Evolutionary conservation across 2,888 invertebrate genomes (phyloP), one percentile per base, ranked within the genome.

Genomic region (Argyresthia goedartella): DNA sequence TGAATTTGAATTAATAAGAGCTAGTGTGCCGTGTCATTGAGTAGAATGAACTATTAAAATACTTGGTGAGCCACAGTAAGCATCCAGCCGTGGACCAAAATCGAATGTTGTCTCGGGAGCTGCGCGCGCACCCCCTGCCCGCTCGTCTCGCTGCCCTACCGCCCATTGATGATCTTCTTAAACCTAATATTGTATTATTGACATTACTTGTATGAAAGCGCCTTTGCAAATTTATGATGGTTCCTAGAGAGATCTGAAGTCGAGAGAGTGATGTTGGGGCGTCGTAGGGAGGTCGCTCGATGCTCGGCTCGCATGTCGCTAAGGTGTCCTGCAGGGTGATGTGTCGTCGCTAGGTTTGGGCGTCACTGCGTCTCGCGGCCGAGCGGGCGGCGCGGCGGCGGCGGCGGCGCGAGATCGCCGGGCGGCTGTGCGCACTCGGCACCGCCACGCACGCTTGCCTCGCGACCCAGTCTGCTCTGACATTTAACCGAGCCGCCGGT

Each of bases 1-100:
- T 35, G 10, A 58, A 62, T 59, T 61, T 60, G 65, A 66, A 61
- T 66, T 64, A 66, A 67, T 65, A 66, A 66, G 63, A 66, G 65
- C 66, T 66, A 64, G 62, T 69, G 62, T 65, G 64, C 66, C 66
- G 65, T 66, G 69, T 66, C 68, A 69, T 71, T 71, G 73, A 64
- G 73, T 74, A 78, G 76, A 78, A 81, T 79, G 77, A 84, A 84
- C 82, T 85, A 85, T 84, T 81, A 82, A 82, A 81, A 78, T 73
- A 71, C 73, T 76, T 71, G 73, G 76, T 75, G 73, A 76, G 73
- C 81, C 72, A 79, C 77, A 73, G 80, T 75, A 74, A 82, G 82
- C 84, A 79, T 84, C 82, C 81, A 77, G 82, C 80, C 81, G 82
- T 85, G 86, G 84, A 87, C 87, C 87, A 88, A 87, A 88, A 87